phyloP scores from a whole-genome alignment of 2,113 vertebrate genomes.

The Zosterops pallidus region DNA sequence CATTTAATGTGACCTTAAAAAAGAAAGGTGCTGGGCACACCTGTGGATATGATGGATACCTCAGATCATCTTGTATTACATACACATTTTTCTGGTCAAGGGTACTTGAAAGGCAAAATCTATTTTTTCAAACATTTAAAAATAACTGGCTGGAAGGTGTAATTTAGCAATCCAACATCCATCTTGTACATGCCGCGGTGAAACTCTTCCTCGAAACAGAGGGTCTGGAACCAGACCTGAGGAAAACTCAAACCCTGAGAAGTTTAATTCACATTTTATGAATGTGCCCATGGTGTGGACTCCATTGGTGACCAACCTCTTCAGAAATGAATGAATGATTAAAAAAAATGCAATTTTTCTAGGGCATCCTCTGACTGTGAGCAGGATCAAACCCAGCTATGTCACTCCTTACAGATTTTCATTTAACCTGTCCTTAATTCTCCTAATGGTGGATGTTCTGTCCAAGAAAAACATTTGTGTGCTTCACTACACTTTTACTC shows the following conservation, averaged over 20 bases:
- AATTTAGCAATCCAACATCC: neutral
- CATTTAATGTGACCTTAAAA: neutral
- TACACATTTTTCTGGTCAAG: neutral
- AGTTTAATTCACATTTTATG: neutral
- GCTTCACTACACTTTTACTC: neutral
- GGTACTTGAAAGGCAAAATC: neutral
- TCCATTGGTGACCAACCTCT: neutral
- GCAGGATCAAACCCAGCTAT: neutral
- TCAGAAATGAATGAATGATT: neutral
- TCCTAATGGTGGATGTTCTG: neutral
- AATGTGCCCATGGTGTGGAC: neutral
- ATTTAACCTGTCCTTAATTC: conserved; percentile 14
- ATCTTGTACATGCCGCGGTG: neutral
- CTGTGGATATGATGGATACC: neutral
- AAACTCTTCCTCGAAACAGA: neutral
- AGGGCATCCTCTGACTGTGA: neutral
- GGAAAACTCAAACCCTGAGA: neutral
- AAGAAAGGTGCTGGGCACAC: neutral
- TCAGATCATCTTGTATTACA: neutral
- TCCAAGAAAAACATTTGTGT: conserved; percentile 31
- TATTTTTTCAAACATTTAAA: neutral
- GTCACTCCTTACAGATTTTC: neutral
- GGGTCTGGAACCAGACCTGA: neutral
- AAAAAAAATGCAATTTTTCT: neutral
- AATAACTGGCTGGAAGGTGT: neutral